phyloP scores from a whole-genome alignment of 1,140 invertebrate genomes.

The Gryon sp. region DNA sequence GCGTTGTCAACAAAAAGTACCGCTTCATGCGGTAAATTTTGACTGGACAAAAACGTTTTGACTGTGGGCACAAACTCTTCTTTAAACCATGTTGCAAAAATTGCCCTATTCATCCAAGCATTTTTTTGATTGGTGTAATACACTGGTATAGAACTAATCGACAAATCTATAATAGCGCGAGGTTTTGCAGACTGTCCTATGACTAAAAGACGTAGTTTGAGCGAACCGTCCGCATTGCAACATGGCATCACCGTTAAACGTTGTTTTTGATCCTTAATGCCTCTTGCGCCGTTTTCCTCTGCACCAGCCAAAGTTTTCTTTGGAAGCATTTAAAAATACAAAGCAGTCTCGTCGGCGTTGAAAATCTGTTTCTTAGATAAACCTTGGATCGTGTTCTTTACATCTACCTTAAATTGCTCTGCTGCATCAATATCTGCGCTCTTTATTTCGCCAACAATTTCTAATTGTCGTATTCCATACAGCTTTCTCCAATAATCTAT shows the following conservation, averaged over 20 bases:
- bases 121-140: constrained; percentile 42
- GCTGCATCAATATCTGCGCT: background rate
- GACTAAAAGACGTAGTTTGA: constrained; percentile 69
- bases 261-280: constrained; percentile 49
- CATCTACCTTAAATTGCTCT: background rate
- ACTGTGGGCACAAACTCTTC: constrained; percentile 38
- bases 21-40: constrained; percentile 25
- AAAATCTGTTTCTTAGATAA: constrained; percentile 62
- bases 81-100: constrained; percentile 41
- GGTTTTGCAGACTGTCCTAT: constrained; percentile 66
- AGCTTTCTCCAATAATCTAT: background rate
- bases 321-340: constrained; percentile 66
- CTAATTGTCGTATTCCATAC: background rate
- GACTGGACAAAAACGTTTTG: constrained; percentile 5
- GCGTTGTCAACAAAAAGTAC: constrained; percentile 35
- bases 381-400: background rate
- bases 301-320: constrained; percentile 56
- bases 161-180: constrained; percentile 37
- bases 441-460: background rate
- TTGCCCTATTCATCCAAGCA: constrained; percentile 39
- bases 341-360: constrained; percentile 67
- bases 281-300: constrained; percentile 37
- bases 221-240: constrained; percentile 70
- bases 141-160: constrained; percentile 6
- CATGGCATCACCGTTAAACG: constrained; percentile 67